A percentile compares a stretch with the other conserved stretches of the same genome.
These are phyloP conservation scores for Aphrophora alni DNA, from an alignment of 2,888 invertebrate genomes.

Conservation along the genomic window DNA sequence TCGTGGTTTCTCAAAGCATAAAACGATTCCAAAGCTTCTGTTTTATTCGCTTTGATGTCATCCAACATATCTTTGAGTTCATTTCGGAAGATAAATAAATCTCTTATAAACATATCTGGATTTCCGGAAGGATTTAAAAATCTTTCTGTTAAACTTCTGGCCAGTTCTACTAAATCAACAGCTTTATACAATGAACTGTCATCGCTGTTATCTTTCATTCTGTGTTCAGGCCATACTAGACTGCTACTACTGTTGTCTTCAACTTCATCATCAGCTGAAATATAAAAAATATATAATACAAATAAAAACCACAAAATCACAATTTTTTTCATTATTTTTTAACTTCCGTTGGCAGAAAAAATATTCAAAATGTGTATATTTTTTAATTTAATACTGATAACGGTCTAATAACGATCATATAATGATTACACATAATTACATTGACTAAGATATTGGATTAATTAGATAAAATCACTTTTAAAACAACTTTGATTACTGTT, in stretches of 20 bases:
- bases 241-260: neutral
- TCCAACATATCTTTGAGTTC: neutral
- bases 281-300: too few species aligned
- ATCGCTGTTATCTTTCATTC: neutral
- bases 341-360: too few species aligned
- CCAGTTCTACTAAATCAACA: neutral
- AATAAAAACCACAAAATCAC: neutral
- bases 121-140: neutral
- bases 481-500: too few species aligned
- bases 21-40: neutral
- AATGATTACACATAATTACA: too few species aligned
- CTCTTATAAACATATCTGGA: neutral
- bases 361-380: too few species aligned
- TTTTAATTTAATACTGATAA: too few species aligned
- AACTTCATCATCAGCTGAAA: neutral
- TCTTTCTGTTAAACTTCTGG: neutral
- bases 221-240: neutral
- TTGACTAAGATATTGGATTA: too few species aligned
- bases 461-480: too few species aligned
- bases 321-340: neutral
- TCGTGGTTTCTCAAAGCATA: neutral
- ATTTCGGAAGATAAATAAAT: neutral
- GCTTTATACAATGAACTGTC: neutral
- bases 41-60: neutral
- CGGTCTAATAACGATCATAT: too few species aligned